phyloP scores from a whole-genome alignment of 2,888 invertebrate species.

The Folsomia candida region DNA sequence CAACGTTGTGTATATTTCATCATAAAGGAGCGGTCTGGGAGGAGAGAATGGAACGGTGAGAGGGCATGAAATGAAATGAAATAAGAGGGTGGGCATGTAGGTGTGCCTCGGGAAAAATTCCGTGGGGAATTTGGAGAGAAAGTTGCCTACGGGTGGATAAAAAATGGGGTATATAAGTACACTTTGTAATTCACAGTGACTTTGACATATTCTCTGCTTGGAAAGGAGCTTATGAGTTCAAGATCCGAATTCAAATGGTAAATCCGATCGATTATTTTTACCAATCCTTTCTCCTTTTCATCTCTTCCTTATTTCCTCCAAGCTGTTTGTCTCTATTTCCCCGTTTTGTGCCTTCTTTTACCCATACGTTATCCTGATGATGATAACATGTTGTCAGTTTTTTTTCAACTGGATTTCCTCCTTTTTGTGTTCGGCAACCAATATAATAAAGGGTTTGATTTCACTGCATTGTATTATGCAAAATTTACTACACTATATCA shows the following conservation, averaged over 20 bases:
- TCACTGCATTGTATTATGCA: too few species aligned
- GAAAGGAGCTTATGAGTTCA: slow-evolving; percentile 27
- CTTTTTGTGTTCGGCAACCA: too few species aligned
- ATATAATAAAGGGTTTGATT: too few species aligned
- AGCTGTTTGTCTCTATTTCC: slow-evolving; percentile 7
- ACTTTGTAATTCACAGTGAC: slow-evolving; percentile 43
- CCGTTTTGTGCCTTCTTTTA: not conserved
- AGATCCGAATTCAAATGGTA: slow-evolving; percentile 27
- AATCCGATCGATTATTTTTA: slow-evolving; percentile 25
- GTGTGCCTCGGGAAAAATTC: slow-evolving; percentile 4
- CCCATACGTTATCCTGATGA: too few species aligned
- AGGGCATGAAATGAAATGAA: slow-evolving; percentile 5
- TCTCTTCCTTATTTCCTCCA: not conserved
- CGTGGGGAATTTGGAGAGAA: slow-evolving; percentile 1
- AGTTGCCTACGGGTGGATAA: slow-evolving; percentile 16
- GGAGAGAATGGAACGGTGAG: not conserved
- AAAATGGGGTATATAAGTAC: slow-evolving; percentile 41
- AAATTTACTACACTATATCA: too few species aligned
- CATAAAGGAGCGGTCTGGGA: not conserved
- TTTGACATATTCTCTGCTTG: slow-evolving; percentile 42
- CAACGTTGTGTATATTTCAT: not conserved
- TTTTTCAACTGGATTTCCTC: too few species aligned
- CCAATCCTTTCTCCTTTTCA: slow-evolving; percentile 9
- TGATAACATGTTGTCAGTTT: too few species aligned
- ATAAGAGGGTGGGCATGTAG: slow-evolving; percentile 12